A percentile compares a stretch with the other conserved stretches of the same genome.
Evolutionary conservation across 2,888 invertebrate genomes (phyloP).

Genomic region (Nezara viridula): DNA sequence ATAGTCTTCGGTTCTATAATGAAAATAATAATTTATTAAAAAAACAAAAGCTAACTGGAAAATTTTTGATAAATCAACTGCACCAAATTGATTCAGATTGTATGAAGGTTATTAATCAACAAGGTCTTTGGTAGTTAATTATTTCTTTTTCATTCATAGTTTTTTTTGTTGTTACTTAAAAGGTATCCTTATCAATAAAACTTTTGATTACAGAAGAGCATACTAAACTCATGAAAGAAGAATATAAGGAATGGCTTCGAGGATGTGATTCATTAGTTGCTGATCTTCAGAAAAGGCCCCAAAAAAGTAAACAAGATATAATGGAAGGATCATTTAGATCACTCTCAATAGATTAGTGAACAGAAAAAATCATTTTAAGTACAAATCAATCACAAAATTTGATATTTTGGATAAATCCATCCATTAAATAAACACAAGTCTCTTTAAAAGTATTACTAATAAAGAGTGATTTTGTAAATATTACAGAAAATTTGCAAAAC

Average conservation of each 20-base stretch:
- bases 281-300: conserved; percentile 65
- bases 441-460: not conserved
- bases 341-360: conserved; percentile 65
- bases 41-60: too few species aligned
- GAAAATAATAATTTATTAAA: too few species aligned
- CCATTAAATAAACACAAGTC: not conserved
- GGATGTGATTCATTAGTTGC: conserved; percentile 72
- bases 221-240: conserved; percentile 73
- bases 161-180: not conserved
- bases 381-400: not conserved
- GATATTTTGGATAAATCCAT: not conserved
- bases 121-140: not conserved
- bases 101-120: too few species aligned
- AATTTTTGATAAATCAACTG: too few species aligned
- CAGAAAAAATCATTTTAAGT: not conserved
- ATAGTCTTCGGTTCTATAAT: too few species aligned
- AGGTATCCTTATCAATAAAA: not conserved
- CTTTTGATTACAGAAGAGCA: conserved; percentile 69
- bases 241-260: conserved; percentile 76
- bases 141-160: not conserved
- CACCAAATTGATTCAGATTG: too few species aligned
- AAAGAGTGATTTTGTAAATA: conserved; percentile 27
- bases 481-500: not conserved
- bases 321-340: conserved; percentile 66
- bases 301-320: conserved; percentile 64